Conservation (phyloP, 1,140 invertebrate genomes). For the Drosophila tsacasi region DNA sequence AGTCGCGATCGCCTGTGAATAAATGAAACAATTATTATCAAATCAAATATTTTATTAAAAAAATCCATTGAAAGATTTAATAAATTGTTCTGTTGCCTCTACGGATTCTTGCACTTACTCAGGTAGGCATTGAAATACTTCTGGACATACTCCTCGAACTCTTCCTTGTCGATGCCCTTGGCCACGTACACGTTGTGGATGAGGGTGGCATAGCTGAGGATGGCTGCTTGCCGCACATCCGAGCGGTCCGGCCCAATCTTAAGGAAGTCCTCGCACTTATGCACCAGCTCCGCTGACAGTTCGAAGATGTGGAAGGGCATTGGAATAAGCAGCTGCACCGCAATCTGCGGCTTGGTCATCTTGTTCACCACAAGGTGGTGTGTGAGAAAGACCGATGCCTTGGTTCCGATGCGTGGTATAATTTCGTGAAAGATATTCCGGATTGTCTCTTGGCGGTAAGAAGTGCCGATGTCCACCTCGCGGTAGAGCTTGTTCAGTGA, state of each 20-base stretch:
- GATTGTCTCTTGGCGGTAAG: slow-evolving; percentile 88
- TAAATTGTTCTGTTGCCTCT: neutral
- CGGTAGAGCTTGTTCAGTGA: slow-evolving; percentile 86
- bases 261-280: slow-evolving; percentile 86
- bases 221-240: slow-evolving; percentile 89
- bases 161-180: slow-evolving; percentile 87
- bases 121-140: slow-evolving; percentile 87
- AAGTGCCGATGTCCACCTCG: slow-evolving; percentile 87
- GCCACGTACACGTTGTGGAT: slow-evolving; percentile 88
- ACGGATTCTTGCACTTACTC: slow-evolving; percentile 55
- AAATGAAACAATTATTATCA: neutral
- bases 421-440: slow-evolving; percentile 90
- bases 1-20: slow-evolving; percentile 87
- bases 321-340: slow-evolving; percentile 86
- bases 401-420: slow-evolving; percentile 89
- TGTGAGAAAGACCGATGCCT: slow-evolving; percentile 88
- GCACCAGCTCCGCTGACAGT: slow-evolving; percentile 86
- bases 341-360: slow-evolving; percentile 87
- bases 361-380: slow-evolving; percentile 88
- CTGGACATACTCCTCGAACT: slow-evolving; percentile 89
- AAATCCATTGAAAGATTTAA: neutral
- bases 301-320: slow-evolving; percentile 88
- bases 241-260: slow-evolving; percentile 84
- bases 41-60: neutral
- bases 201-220: slow-evolving; percentile 90